A percentile compares a stretch with the other conserved stretches of the same genome.
These are phyloP conservation scores for Bathynomus jamesi DNA, from an alignment of 1,140 invertebrate genomes.

Conservation along the genomic window DNA sequence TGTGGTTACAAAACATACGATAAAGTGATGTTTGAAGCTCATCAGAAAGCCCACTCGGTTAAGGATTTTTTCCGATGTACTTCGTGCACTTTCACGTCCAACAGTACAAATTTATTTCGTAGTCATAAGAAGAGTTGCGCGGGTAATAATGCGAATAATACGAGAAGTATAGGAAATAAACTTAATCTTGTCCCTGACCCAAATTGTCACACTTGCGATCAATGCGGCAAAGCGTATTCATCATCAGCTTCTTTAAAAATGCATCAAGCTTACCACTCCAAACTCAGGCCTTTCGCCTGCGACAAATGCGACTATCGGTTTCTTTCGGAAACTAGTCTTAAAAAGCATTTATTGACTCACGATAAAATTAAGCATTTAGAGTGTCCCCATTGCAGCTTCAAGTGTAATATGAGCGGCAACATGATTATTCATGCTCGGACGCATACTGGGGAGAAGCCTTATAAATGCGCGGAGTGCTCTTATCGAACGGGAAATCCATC, in stretches of 20 bases:
- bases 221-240: not conserved
- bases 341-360: not conserved
- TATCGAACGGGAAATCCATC: not conserved
- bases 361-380: slow-evolving; percentile 1
- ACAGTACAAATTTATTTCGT: not conserved
- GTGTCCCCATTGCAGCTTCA: not conserved
- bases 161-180: not conserved
- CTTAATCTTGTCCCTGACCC: not conserved
- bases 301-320: not conserved
- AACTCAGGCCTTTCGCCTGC: not conserved
- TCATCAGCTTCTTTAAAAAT: not conserved
- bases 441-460: not conserved
- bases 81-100: not conserved
- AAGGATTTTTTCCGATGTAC: not conserved
- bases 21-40: not conserved
- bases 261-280: not conserved
- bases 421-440: not conserved
- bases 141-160: not conserved
- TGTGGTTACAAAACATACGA: not conserved
- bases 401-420: not conserved
- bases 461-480: not conserved
- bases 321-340: not conserved
- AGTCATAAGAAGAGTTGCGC: not conserved
- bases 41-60: not conserved
- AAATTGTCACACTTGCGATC: not conserved